Evolutionary conservation across 1,140 invertebrate species (phyloP), one percentile per base, ranked within the genome.

Genomic region (Trichomalopsis sarcophagae): DNA sequence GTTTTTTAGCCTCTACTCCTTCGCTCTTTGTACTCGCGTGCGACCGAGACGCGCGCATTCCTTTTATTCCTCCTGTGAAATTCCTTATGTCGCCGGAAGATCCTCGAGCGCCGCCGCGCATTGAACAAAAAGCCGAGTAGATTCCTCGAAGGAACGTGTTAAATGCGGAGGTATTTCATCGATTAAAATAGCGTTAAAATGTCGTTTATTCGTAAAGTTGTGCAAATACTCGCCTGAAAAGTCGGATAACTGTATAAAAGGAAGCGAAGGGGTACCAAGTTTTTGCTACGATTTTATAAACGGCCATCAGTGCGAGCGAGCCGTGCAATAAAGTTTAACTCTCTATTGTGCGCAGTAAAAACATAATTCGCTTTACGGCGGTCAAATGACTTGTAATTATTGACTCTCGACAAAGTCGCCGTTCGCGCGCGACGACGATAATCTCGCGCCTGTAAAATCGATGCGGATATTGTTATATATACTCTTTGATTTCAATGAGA

Each of bases 41-140:
- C 5, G 17, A 50, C 21, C 40, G 40, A 44, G 1, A 44, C 27
- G 36, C 40, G 36, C 71, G 81, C 73, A 27, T 66, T 14, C 68
- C 23, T 71, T 71, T 71, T 71, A 13, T 13, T 71, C 30, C 23
- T 71, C 68, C 68, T 79, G 75, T 84, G 66, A 84, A 84, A 85
- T 85, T 85, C 84, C 84, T 85, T 81, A 81, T 69, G 47, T 62
- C 27, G 27, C 27, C 27, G 23, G 5, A 80, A 80, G 74, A 80
- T 71, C 68, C 13, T 30, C 23, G 10, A 30, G 27, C 23, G 27
- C 27, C 27, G 27, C 1, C 27, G 5, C 33, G 77, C 36, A n/a
- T 69, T 40, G 2, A 75, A 44, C 68, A 17, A 84, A 21, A 80
- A 23, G 27, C 3, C 33, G 40, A 62, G 21, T 62, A 62, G 55